These are phyloP conservation scores for Seriola aureovittata DNA, from an alignment of 2,113 vertebrate species.

Conservation along the genomic window DNA sequence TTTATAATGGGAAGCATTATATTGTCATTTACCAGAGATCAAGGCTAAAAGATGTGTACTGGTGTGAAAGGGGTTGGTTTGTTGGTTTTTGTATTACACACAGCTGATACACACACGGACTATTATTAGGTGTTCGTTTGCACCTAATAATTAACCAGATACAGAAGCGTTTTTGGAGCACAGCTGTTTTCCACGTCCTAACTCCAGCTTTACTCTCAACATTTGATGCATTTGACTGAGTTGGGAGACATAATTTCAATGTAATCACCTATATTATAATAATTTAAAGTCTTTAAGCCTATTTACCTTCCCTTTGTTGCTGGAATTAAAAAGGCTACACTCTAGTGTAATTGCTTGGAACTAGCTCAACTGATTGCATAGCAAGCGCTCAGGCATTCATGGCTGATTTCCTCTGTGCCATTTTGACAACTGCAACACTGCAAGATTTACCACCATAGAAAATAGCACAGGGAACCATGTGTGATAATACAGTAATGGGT, in stretches of 20 bases:
- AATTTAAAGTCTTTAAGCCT: no score
- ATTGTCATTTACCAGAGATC: no score
- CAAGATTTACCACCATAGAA: neutral
- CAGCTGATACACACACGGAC: neutral
- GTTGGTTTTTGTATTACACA: no score
- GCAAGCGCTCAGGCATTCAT: neutral
- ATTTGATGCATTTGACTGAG: neutral
- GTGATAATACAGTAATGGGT: neutral
- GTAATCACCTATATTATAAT: neutral
- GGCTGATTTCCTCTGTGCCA: neutral
- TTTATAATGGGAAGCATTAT: no score
- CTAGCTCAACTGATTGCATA: neutral
- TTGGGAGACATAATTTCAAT: neutral
- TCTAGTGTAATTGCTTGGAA: slow-evolving; percentile 16
- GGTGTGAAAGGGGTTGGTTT: no score
- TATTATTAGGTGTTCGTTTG: neutral
- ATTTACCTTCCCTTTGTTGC: neutral
- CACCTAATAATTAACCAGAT: neutral
- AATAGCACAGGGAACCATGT: neutral
- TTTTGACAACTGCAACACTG: slow-evolving; percentile 5
- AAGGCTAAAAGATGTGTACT: no score
- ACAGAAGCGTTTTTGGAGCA: neutral
- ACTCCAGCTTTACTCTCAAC: neutral
- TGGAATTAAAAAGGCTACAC: neutral
- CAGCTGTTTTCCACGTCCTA: neutral